These are phyloP conservation scores for Chesias legatella DNA, from an alignment of 2,888 invertebrate genomes.

Conservation along the genomic window DNA sequence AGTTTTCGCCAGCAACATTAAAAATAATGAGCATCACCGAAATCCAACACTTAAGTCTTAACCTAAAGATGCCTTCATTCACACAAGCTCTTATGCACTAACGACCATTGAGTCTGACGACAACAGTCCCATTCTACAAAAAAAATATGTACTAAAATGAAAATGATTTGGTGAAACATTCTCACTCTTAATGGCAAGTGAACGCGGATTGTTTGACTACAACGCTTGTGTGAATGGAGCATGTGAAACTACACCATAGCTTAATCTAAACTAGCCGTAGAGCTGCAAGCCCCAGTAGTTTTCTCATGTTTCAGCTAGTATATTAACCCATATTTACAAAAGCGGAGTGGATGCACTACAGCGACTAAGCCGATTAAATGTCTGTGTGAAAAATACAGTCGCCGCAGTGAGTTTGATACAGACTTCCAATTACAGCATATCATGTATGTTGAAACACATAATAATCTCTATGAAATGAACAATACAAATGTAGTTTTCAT, in stretches of 20 bases:
- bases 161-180: background rate
- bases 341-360: constrained; percentile 14
- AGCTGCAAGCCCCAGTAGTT: constrained; percentile 34
- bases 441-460: background rate
- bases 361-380: constrained; percentile 9
- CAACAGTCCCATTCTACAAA: background rate
- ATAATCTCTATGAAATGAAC: too few species aligned
- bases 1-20: too few species aligned
- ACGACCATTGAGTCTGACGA: background rate
- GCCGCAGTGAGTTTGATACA: constrained; percentile 9
- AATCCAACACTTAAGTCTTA: constrained; percentile 67
- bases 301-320: constrained; percentile 32
- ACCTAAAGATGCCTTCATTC: constrained; percentile 41
- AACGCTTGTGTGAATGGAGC: constrained; percentile 12
- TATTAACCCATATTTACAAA: constrained; percentile 32
- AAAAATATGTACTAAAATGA: background rate
- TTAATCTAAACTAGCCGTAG: constrained; percentile 25
- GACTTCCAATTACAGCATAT: constrained; percentile 13
- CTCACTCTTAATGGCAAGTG: background rate
- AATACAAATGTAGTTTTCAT: too few species aligned
- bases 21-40: constrained; percentile 58
- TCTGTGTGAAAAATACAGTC: constrained; percentile 15
- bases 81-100: constrained; percentile 14
- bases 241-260: constrained; percentile 4
- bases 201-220: background rate